Conservation (phyloP, 2,113 vertebrate species). For the Nycticorax nycticorax region DNA sequence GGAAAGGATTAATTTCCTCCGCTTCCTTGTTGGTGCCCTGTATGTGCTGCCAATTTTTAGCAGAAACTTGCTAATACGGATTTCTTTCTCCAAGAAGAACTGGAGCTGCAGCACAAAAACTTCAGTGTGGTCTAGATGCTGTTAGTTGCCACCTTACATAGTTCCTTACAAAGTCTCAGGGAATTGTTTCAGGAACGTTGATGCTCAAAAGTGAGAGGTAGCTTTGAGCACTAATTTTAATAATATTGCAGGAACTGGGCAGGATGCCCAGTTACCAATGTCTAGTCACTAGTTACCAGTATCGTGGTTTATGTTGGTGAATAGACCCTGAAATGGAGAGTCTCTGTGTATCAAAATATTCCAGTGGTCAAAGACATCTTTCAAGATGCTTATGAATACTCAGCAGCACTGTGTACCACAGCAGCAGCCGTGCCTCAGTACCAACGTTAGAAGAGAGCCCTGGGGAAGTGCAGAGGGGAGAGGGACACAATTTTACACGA, state of each 20-base stretch:
- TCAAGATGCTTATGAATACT: background rate
- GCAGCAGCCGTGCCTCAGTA: background rate
- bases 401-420: background rate
- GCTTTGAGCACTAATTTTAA: background rate
- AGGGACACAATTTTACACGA: background rate
- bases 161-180: background rate
- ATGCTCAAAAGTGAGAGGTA: background rate
- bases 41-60: background rate
- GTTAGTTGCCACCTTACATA: background rate
- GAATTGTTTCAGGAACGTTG: background rate
- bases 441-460: background rate
- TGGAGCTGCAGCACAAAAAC: background rate
- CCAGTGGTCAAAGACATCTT: background rate
- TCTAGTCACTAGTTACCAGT: background rate
- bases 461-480: background rate
- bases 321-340: background rate
- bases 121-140: background rate
- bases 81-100: background rate
- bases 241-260: background rate
- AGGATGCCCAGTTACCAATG: background rate
- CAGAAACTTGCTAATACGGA: background rate
- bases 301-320: background rate
- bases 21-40: background rate
- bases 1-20: background rate
- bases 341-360: background rate